phyloP scores from a whole-genome alignment of 2,888 invertebrate genomes.

The Chrysotoxum bicinctum region DNA sequence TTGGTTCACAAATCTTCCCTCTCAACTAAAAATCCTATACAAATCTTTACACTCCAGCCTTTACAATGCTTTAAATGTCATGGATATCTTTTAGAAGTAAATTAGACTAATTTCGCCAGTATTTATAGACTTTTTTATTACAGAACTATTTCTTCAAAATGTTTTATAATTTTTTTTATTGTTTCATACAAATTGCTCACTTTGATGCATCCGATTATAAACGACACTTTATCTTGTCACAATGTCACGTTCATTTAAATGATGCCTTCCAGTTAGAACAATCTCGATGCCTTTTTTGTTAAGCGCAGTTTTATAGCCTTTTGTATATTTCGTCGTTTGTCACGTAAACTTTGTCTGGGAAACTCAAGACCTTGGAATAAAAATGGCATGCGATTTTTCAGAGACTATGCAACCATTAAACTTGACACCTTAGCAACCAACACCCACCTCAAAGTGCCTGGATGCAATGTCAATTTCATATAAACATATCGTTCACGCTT shows the following conservation, averaged over 20 bases:
- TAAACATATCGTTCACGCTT: slow-evolving; percentile 37
- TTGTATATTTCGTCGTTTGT: not conserved
- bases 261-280: not conserved
- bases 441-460: slow-evolving; percentile 15
- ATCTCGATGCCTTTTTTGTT: not conserved
- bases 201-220: not conserved
- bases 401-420: not conserved
- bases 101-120: no score
- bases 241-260: not conserved
- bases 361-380: not conserved
- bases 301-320: not conserved
- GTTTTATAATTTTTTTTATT: no score
- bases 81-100: no score
- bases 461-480: slow-evolving; percentile 30
- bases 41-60: no score
- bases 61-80: no score
- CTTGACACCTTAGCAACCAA: not conserved
- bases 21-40: no score
- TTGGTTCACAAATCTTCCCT: no score
- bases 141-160: not conserved
- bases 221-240: not conserved
- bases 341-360: not conserved
- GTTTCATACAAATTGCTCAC: not conserved
- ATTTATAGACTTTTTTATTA: not conserved
- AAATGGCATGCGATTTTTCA: not conserved